Evolutionary conservation across 1,140 invertebrate species (phyloP).

Genomic region (Eubasilissa regina): DNA sequence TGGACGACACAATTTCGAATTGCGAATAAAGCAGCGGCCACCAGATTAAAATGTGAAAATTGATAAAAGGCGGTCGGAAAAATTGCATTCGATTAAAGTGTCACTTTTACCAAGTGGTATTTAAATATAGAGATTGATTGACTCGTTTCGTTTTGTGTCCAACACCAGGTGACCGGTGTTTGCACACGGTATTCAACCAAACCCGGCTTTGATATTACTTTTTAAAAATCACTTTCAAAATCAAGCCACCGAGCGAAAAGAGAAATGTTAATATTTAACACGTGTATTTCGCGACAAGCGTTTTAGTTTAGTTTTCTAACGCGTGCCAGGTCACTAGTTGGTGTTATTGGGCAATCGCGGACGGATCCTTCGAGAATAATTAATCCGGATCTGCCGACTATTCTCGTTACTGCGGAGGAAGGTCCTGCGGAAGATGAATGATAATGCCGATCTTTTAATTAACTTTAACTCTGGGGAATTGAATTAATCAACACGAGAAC

Average conservation of each 20-base stretch:
- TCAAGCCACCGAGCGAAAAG: too few species aligned
- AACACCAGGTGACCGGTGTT: background rate
- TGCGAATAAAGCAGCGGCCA: background rate
- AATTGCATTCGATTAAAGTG: too few species aligned
- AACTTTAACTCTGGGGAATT: conserved; percentile 14
- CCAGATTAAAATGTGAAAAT: background rate
- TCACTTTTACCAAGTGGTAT: background rate
- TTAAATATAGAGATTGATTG: background rate
- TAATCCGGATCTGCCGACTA: background rate
- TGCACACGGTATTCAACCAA: background rate
- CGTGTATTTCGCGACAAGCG: background rate
- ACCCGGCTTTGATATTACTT: too few species aligned
- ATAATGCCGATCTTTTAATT: conserved; percentile 28
- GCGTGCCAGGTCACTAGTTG: too few species aligned
- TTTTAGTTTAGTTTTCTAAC: background rate
- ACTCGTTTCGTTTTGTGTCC: background rate
- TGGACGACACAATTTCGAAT: background rate
- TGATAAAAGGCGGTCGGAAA: too few species aligned
- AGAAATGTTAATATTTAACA: background rate
- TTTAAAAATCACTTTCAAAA: too few species aligned
- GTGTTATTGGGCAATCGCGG: background rate
- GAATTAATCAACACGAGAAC: conserved; percentile 6
- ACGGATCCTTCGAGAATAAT: conserved; percentile 18
- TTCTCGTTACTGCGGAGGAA: conserved; percentile 16
- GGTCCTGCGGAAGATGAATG: conserved; percentile 8